Evolutionary conservation across 2,113 vertebrate genomes (phyloP).

Genomic region (Acrocephalus kingi): DNA sequence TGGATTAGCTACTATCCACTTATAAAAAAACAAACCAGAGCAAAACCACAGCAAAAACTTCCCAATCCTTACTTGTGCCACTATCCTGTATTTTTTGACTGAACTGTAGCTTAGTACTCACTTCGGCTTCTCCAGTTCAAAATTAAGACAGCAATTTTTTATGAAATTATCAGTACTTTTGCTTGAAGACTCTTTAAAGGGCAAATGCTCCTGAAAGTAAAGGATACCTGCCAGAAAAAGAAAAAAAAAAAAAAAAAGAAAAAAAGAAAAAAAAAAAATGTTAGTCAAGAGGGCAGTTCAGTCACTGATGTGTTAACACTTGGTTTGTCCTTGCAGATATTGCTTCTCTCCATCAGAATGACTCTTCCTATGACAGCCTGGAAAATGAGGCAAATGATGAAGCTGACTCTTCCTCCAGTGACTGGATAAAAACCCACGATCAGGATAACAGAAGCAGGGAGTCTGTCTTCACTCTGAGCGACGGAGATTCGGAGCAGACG

Average conservation of each 20-base stretch:
- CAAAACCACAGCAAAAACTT: not conserved
- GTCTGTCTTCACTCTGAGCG: slow-evolving; percentile 88
- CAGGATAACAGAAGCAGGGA: slow-evolving; percentile 89
- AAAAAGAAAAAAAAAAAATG: not conserved
- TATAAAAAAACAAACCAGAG: not conserved
- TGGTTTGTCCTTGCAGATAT: slow-evolving; percentile 74
- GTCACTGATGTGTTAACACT: not conserved
- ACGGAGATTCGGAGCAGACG: slow-evolving; percentile 80
- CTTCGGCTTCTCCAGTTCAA: not conserved
- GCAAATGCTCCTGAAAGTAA: not conserved
- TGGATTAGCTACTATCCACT: not conserved
- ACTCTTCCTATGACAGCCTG: slow-evolving; percentile 92
- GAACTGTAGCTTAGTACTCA: not conserved
- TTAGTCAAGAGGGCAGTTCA: not conserved
- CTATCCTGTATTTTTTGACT: not conserved
- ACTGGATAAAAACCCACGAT: slow-evolving; percentile 72
- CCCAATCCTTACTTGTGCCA: not conserved
- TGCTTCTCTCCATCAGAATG: slow-evolving; percentile 87
- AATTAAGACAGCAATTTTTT: not conserved
- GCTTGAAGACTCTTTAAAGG: not conserved
- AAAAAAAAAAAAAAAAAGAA: not conserved
- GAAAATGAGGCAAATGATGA: slow-evolving; percentile 92
- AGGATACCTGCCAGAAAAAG: not conserved
- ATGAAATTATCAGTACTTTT: not conserved
- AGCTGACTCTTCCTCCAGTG: slow-evolving; percentile 79